These are phyloP conservation scores for Poeciliopsis infans DNA, from an alignment of 2,797 vertebrate genomes.

Conservation along the genomic window DNA sequence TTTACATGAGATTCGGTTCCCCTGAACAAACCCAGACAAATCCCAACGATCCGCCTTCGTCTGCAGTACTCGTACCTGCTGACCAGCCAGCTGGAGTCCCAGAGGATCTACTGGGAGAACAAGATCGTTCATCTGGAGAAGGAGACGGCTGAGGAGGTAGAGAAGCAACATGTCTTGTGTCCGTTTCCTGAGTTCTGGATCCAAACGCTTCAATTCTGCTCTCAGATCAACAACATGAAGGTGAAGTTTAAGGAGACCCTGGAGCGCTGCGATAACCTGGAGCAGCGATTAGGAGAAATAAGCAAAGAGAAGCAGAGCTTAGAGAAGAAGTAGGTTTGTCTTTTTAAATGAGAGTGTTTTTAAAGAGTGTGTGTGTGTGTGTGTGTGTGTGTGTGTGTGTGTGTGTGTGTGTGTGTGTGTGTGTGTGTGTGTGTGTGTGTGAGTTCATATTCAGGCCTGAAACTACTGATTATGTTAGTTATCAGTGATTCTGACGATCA, in stretches of 20 bases:
- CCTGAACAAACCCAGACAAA: accelerated
- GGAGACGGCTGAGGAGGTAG: conserved; percentile 94
- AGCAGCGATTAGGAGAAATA: conserved; percentile 88
- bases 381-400: background rate
- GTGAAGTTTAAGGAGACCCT: conserved; percentile 97
- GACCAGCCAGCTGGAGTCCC: conserved; percentile 97
- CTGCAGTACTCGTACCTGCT: conserved; percentile 94
- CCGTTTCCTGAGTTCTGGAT: background rate
- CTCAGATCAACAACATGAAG: conserved; percentile 98
- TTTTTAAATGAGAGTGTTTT: background rate
- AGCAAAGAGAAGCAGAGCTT: conserved; percentile 92
- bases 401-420: too few species aligned
- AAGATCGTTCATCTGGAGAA: conserved; percentile 98
- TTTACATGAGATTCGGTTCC: background rate
- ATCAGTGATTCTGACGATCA: too few species aligned
- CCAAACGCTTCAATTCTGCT: background rate
- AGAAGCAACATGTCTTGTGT: background rate
- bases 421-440: too few species aligned
- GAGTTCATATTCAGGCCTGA: too few species aligned
- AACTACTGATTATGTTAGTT: too few species aligned
- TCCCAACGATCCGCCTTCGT: conserved; percentile 4
- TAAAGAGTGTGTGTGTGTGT: background rate
- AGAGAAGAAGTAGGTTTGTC: conserved; percentile 89
- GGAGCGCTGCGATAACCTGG: conserved; percentile 95
- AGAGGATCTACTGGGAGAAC: conserved; percentile 98